Evolutionary conservation across 2,888 invertebrate species (phyloP).

Genomic region (Apodemia mormo): DNA sequence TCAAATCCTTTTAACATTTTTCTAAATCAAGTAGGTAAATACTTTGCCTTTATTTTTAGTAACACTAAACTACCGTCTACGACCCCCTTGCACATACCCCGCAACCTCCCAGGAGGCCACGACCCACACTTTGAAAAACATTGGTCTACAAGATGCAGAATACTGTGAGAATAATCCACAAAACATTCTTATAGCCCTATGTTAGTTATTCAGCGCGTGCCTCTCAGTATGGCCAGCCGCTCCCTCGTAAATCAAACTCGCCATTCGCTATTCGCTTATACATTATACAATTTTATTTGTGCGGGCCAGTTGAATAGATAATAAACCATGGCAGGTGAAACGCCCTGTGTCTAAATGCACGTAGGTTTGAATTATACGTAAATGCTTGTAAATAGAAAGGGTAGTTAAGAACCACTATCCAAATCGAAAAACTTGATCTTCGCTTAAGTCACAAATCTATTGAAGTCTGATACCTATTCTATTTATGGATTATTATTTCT

Average conservation of each 20-base stretch:
- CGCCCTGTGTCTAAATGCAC: constrained; percentile 66
- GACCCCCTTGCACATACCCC: too few relatives aligned
- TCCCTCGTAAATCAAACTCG: constrained; percentile 79
- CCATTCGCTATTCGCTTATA: constrained; percentile 81
- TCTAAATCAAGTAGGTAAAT: too few relatives aligned
- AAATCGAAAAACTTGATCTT: too few relatives aligned
- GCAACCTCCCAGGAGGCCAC: too few relatives aligned
- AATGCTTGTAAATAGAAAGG: constrained; percentile 47
- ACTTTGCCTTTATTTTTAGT: too few relatives aligned
- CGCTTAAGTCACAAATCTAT: too few relatives aligned
- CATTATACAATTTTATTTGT: constrained; percentile 83
- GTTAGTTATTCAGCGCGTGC: constrained; percentile 78
- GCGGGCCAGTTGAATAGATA: constrained; percentile 80
- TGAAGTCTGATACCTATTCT: too few relatives aligned
- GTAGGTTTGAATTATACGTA: constrained; percentile 68
- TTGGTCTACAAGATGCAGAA: not conserved
- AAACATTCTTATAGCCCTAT: constrained; percentile 63
- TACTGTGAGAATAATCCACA: constrained; percentile 17
- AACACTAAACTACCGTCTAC: too few relatives aligned
- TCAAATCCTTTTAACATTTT: too few relatives aligned
- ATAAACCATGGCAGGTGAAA: constrained; percentile 80
- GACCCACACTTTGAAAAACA: too few relatives aligned
- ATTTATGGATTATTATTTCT: too few relatives aligned
- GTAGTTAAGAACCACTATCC: not conserved
- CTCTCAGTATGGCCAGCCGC: constrained; percentile 53